These are phyloP conservation scores for Austrolebias charrua DNA, from an alignment of 2,797 vertebrate species.

Conservation along the genomic window DNA sequence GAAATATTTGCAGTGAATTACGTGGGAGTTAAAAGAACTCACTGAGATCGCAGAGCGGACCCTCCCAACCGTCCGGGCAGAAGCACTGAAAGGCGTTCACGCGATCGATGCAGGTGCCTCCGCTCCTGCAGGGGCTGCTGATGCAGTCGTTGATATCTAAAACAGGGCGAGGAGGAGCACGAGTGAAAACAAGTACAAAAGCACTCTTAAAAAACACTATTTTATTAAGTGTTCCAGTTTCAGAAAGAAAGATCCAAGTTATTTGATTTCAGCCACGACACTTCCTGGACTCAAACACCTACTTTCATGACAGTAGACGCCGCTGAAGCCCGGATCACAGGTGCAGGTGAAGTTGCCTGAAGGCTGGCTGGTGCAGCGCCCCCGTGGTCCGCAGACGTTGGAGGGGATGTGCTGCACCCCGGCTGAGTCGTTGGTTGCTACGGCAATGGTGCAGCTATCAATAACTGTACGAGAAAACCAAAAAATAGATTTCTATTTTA, in stretches of 20 bases:
- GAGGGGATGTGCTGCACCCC: slow-evolving; percentile 82
- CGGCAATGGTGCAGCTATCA: slow-evolving; percentile 90
- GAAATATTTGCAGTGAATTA: background rate
- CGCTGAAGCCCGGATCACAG: slow-evolving; percentile 92
- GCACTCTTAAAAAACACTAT: background rate
- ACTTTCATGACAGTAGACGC: slow-evolving; percentile 97
- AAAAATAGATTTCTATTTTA: background rate
- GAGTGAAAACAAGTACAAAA: background rate
- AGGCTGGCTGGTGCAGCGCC: slow-evolving; percentile 88
- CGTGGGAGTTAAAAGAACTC: slow-evolving; percentile 65
- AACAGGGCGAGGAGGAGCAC: background rate
- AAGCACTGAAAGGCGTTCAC: slow-evolving; percentile 92
- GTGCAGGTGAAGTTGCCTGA: slow-evolving; percentile 92
- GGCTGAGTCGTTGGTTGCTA: slow-evolving; percentile 81
- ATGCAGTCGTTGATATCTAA: slow-evolving; percentile 94
- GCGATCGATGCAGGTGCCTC: slow-evolving; percentile 93
- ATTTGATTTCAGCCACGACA: too few relatives aligned
- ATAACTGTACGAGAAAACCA: slow-evolving; percentile 77
- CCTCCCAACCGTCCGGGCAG: slow-evolving; percentile 96
- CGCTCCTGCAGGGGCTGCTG: slow-evolving; percentile 86
- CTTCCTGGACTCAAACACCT: slow-evolving; percentile 47
- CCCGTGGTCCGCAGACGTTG: slow-evolving; percentile 90
- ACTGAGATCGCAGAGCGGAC: slow-evolving; percentile 91
- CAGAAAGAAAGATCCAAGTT: too few relatives aligned
- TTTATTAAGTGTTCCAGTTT: too few relatives aligned